A percentile compares a stretch with the other conserved stretches of the same genome.
These are phyloP conservation scores for Anastatus disparis DNA, from an alignment of 1,140 invertebrate genomes.

Conservation along the genomic window DNA sequence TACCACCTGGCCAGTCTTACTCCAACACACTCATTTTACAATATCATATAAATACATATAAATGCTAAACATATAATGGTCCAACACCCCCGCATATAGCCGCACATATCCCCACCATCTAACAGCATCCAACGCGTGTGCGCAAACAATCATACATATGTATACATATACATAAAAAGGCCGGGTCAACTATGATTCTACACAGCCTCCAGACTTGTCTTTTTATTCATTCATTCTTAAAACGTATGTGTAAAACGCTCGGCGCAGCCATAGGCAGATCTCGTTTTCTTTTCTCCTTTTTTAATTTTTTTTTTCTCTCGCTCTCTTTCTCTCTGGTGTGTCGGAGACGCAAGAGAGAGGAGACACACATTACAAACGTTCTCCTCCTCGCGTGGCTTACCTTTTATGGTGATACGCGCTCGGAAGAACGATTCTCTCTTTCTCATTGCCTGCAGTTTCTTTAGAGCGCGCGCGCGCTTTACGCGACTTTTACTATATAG, in stretches of 20 bases:
- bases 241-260: background rate
- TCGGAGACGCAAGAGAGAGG: background rate
- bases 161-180: too few relatives aligned
- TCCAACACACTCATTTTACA: too few relatives aligned
- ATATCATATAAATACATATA: too few relatives aligned
- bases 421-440: too few relatives aligned
- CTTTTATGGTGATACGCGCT: conserved; percentile 67
- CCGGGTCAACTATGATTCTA: too few relatives aligned
- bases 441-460: conserved; percentile 54
- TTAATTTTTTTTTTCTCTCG: background rate
- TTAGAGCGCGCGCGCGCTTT: conserved; percentile 32
- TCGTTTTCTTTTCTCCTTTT: background rate
- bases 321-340: background rate
- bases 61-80: too few relatives aligned
- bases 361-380: conserved; percentile 26
- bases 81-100: too few relatives aligned
- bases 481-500: too few relatives aligned
- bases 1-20: too few relatives aligned
- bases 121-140: too few relatives aligned
- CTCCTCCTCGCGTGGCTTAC: conserved; percentile 60
- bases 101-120: too few relatives aligned
- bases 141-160: too few relatives aligned
- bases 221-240: background rate
- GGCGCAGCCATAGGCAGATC: background rate
- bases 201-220: background rate